phyloP scores from a whole-genome alignment of 2,888 invertebrate genomes.

The Dryobotodes eremita region DNA sequence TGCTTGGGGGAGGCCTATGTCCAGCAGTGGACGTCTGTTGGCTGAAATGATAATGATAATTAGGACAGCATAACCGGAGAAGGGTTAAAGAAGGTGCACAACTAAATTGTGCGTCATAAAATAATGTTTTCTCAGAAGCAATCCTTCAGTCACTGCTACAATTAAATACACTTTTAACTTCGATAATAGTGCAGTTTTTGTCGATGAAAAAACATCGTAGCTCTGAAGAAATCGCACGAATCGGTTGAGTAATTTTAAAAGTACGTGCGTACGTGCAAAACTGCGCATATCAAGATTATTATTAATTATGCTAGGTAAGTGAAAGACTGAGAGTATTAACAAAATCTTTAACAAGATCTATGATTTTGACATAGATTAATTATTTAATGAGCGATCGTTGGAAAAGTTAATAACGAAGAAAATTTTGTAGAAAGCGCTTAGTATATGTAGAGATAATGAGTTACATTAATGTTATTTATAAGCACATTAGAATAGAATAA shows the following conservation, averaged over 20 bases:
- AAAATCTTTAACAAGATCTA: slow-evolving; percentile 16
- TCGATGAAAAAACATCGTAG: slow-evolving; percentile 5
- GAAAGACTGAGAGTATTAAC: slow-evolving; percentile 10
- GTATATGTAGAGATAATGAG: neutral
- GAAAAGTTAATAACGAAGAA: neutral
- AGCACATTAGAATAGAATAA: too few relatives aligned
- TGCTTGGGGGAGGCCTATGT: too few relatives aligned
- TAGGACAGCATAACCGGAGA: neutral
- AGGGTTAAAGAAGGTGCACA: neutral
- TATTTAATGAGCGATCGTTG: slow-evolving; percentile 3
- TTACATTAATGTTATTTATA: too few relatives aligned
- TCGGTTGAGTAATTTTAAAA: slow-evolving; percentile 32
- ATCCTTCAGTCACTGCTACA: slow-evolving; percentile 10
- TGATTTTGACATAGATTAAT: slow-evolving; percentile 23
- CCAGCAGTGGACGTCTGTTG: too few relatives aligned
- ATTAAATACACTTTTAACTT: slow-evolving; percentile 7
- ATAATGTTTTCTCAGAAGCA: slow-evolving; percentile 12
- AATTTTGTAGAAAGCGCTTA: neutral
- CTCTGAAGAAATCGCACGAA: slow-evolving; percentile 17
- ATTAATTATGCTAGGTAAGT: slow-evolving; percentile 14
- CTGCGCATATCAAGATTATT: slow-evolving; percentile 5
- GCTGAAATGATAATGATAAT: too few relatives aligned
- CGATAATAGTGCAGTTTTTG: slow-evolving; percentile 15
- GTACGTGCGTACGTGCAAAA: slow-evolving; percentile 14
- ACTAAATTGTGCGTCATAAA: neutral